Evolutionary conservation across 2,113 vertebrate species (phyloP), one percentile per base, ranked within the genome.

Genomic region (Macquaria ambigua): DNA sequence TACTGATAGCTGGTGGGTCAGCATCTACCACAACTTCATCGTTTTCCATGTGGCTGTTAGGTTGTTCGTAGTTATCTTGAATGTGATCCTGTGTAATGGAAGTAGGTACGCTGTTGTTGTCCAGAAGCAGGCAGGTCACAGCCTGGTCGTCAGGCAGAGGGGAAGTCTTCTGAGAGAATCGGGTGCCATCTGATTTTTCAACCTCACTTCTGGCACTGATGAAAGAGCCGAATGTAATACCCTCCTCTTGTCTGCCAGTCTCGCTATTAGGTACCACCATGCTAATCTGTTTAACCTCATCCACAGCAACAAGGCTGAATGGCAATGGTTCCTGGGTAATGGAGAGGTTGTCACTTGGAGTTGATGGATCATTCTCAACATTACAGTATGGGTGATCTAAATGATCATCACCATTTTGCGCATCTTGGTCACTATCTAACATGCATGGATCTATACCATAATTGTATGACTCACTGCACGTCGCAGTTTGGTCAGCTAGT

Each of bases 341-440:
- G 14, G 43, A 18, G 5, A 61, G 3, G 46, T 70, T 63, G 3
- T 18, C 59, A 39, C 3, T 4, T 39, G 43, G 15, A 63, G 43
- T 4, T 43, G 75, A 61, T 46, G n/a, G 53, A 43, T 31, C 7
- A 28, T 61, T 56, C 75, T 79, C 50, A 55, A 6, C 37, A 50
- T 82, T 50, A 79, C 50, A 89, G 85, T 94, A 90, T 25, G 67
- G 92, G 48, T 93, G 89, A 56, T 94, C 91, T 37, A 78, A 52
- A 46, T 80, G 81, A 37, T 77, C 14, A 10, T 55, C 4, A 50
- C 4, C 0, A 2, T 68, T 62, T 74, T 89, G 81, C 4, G 63
- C 39, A 61, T 85, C 25, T 20, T 66, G 10, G 3, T 92, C 87
- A 55, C 12, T 20, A 25, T 37, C 8, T 20, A 89, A 52, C 28